Conservation (phyloP, 37 sponge, comb jelly and placozoan genomes). For the Halisarca cf. caerulea region DNA sequence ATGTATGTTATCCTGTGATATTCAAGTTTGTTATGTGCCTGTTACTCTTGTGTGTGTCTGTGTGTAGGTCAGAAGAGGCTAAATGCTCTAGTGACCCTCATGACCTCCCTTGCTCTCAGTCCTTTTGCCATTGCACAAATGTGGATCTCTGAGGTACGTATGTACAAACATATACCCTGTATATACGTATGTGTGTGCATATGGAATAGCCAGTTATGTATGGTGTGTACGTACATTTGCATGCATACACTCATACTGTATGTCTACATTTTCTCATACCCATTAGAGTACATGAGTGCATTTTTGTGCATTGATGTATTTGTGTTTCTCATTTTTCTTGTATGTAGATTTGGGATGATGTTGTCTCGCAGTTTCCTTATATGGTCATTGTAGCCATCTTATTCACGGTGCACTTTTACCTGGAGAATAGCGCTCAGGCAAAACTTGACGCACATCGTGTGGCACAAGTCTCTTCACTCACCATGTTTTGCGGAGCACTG, state of each 20-base stretch:
- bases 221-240: no score
- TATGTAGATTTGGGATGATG: conserved; percentile 1
- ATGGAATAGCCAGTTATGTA: no score
- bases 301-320: no score
- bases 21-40: background rate
- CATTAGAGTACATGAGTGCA: no score
- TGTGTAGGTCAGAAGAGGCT: conserved; percentile 70
- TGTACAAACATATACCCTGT: background rate
- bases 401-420: conserved; percentile 22
- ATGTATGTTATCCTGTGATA: background rate
- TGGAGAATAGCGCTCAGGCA: background rate
- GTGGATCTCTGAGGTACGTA: conserved; percentile 1
- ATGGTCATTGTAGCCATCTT: conserved; percentile 15
- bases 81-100: conserved; percentile 64
- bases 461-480: background rate
- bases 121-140: conserved; percentile 80
- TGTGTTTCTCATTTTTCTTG: background rate
- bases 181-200: background rate
- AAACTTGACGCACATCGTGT: conserved; percentile 9
- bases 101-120: conserved; percentile 39
- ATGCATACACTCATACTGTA: no score
- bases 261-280: no score
- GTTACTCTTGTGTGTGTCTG: background rate
- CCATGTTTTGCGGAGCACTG: background rate
- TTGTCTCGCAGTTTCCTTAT: conserved; percentile 8